These are phyloP conservation scores for Elanus axillaris DNA, from an alignment of 2,113 vertebrate genomes.

Conservation along the genomic window DNA sequence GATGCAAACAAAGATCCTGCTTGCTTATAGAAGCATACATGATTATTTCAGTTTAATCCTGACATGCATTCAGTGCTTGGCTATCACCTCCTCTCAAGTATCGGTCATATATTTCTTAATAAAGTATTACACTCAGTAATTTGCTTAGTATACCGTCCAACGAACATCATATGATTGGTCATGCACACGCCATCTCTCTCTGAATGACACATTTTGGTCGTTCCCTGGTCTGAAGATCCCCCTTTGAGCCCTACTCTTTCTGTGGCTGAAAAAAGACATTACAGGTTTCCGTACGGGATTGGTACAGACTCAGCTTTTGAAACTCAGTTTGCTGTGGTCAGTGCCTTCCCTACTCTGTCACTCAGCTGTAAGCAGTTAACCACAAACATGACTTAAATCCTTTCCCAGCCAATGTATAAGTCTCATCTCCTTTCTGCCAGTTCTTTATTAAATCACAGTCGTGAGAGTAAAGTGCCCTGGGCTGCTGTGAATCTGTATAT, in stretches of 20 bases:
- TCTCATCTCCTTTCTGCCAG: background rate
- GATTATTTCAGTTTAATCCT: background rate
- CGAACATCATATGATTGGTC: background rate
- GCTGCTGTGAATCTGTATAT: background rate
- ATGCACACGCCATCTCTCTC: rapidly evolving
- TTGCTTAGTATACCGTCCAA: background rate
- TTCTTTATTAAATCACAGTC: background rate
- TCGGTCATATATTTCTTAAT: background rate
- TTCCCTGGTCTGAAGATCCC: background rate
- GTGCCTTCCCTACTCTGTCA: background rate
- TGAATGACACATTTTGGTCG: background rate
- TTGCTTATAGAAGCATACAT: background rate
- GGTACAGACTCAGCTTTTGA: no score
- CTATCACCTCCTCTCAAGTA: background rate
- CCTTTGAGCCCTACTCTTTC: background rate
- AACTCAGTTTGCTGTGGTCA: background rate
- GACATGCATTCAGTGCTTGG: background rate
- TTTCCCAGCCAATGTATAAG: background rate
- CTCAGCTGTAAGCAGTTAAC: background rate
- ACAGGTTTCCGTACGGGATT: rapidly evolving
- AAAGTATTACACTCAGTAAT: background rate
- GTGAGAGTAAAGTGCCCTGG: background rate
- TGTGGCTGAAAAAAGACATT: background rate
- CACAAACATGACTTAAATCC: background rate
- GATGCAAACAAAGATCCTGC: background rate